Conservation (phyloP, 2,888 invertebrate species). For the Macaria liturata region DNA sequence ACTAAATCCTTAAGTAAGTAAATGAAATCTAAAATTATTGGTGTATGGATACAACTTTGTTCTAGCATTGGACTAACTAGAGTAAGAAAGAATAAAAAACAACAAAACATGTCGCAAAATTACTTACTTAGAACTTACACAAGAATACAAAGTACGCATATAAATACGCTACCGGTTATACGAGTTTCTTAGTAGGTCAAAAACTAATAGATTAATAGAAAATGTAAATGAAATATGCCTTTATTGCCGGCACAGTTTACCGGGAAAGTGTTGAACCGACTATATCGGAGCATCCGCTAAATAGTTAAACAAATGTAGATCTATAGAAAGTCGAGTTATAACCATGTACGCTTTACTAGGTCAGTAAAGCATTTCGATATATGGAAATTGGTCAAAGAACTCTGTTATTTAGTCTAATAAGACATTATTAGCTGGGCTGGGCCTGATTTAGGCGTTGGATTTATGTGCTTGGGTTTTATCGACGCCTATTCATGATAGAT, state of each 20-base stretch:
- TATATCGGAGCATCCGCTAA: slow-evolving; percentile 11
- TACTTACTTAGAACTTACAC: no score
- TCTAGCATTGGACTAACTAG: no score
- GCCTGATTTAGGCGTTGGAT: no score
- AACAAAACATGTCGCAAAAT: no score
- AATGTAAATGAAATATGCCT: slow-evolving; percentile 13
- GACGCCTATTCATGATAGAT: no score
- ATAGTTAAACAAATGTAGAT: slow-evolving; percentile 13
- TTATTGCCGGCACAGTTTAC: slow-evolving; percentile 16
- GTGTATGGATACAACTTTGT: no score
- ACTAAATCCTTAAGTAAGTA: no score
- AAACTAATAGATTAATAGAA: slow-evolving; percentile 15
- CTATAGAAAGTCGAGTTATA: slow-evolving; percentile 12
- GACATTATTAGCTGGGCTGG: no score
- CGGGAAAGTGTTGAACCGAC: slow-evolving; percentile 14
- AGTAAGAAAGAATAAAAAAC: no score
- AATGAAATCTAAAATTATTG: no score
- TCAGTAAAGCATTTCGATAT: slow-evolving; percentile 10
- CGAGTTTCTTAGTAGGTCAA: slow-evolving; percentile 7
- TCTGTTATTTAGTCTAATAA: background rate
- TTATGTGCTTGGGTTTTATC: no score
- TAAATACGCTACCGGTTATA: background rate
- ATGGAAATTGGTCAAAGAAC: slow-evolving; percentile 9
- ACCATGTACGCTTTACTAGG: slow-evolving; percentile 10
- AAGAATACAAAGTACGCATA: background rate